Conservation (phyloP, 2,888 invertebrate species). For the Leucophora obtusa region DNA sequence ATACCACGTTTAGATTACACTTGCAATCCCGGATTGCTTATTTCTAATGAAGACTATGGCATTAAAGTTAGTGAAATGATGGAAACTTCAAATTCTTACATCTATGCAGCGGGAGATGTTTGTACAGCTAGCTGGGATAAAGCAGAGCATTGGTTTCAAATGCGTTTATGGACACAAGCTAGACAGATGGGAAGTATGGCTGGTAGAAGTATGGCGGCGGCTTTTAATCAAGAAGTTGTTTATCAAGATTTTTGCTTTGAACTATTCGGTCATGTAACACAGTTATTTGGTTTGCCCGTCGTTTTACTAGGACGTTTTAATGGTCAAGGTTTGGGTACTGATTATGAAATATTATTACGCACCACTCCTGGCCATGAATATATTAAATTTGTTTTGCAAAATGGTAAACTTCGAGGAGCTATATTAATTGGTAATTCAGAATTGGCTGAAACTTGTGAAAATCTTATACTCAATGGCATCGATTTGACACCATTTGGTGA, state of each 20-base stretch:
- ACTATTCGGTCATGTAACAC: slow-evolving; percentile 97
- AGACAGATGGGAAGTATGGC: slow-evolving; percentile 97
- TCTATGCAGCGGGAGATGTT: slow-evolving; percentile 98
- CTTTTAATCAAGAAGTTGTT: slow-evolving; percentile 81
- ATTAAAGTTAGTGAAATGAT: slow-evolving; percentile 91
- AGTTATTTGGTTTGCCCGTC: slow-evolving; percentile 95
- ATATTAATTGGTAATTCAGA: slow-evolving; percentile 98
- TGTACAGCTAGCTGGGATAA: slow-evolving; percentile 89
- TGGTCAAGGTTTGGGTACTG: slow-evolving; percentile 89
- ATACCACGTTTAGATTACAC: slow-evolving; percentile 83
- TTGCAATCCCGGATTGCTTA: slow-evolving; percentile 80
- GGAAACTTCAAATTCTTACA: slow-evolving; percentile 86
- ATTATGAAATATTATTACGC: slow-evolving; percentile 91
- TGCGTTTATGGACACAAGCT: slow-evolving; percentile 98
- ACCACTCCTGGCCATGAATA: slow-evolving; percentile 90
- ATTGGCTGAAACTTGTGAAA: slow-evolving; percentile 98
- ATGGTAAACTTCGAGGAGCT: slow-evolving; percentile 93
- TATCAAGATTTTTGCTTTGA: slow-evolving; percentile 98
- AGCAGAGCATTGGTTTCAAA: slow-evolving; percentile 93
- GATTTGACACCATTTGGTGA: slow-evolving; percentile 93
- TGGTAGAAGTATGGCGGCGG: slow-evolving; percentile 89
- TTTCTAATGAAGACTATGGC: slow-evolving; percentile 86
- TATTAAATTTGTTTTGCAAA: slow-evolving; percentile 91
- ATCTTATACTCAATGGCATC: slow-evolving; percentile 95
- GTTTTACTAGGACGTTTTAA: slow-evolving; percentile 95